A percentile compares a stretch with the other conserved stretches of the same genome.
Evolutionary conservation across 2,888 invertebrate genomes (phyloP).

Genomic region (Cheilosia grossa): DNA sequence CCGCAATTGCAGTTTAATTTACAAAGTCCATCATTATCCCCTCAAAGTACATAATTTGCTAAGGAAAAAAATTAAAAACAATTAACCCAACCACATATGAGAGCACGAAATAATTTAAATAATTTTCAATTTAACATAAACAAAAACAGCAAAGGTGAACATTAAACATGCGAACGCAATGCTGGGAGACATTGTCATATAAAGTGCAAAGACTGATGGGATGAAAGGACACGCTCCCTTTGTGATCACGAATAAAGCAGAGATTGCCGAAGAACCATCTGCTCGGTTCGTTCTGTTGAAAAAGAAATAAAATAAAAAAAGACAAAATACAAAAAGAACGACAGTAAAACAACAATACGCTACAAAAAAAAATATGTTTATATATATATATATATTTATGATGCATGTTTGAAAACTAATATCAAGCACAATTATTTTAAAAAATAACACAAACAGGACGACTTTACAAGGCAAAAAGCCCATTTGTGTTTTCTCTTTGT

Average conservation of each 20-base stretch:
- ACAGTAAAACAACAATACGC: slow-evolving; percentile 56
- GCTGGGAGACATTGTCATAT: slow-evolving; percentile 81
- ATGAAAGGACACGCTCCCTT: slow-evolving; percentile 81
- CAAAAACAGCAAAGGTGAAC: slow-evolving; percentile 76
- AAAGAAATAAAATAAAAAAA: slow-evolving; percentile 39
- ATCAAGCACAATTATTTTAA: slow-evolving; percentile 18
- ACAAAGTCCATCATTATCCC: slow-evolving; percentile 47
- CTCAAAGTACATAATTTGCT: slow-evolving; percentile 16
- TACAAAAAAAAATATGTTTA: slow-evolving; percentile 9
- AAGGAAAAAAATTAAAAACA: slow-evolving; percentile 25
- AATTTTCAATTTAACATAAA: slow-evolving; percentile 71
- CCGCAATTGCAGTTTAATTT: no score
- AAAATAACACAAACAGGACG: slow-evolving; percentile 27
- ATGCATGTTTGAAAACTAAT: slow-evolving; percentile 17
- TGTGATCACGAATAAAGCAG: slow-evolving; percentile 80
- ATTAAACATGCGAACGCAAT: slow-evolving; percentile 81
- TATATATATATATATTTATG: not conserved
- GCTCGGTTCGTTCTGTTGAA: slow-evolving; percentile 78
- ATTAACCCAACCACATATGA: slow-evolving; percentile 32
- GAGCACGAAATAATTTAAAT: slow-evolving; percentile 69
- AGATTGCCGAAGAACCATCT: slow-evolving; percentile 73
- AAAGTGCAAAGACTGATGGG: slow-evolving; percentile 80
- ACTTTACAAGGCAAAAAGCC: slow-evolving; percentile 15
- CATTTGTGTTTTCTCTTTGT: slow-evolving; percentile 22
- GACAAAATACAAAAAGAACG: slow-evolving; percentile 44